Conservation (phyloP, 1,140 invertebrate genomes). For the Saxidomus purpurata region DNA sequence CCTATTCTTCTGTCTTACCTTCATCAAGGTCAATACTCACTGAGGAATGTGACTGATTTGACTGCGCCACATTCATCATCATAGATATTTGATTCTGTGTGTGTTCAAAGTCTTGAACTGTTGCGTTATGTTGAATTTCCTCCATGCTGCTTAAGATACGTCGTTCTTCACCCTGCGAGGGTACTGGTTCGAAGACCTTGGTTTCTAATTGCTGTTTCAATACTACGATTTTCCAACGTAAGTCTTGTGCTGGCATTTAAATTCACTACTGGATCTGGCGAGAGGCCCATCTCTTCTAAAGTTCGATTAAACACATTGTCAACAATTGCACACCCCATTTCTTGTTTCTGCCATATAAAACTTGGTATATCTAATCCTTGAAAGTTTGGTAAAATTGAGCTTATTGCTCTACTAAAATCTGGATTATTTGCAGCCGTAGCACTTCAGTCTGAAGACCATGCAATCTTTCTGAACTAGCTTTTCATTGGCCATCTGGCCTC, state of each 20-base stretch:
- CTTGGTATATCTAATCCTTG: constrained; percentile 5
- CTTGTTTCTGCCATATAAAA: constrained; percentile 89
- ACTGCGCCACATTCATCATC: background rate
- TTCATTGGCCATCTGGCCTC: background rate
- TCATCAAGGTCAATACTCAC: background rate
- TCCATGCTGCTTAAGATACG: background rate
- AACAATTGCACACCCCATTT: constrained; percentile 90
- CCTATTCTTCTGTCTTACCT: background rate
- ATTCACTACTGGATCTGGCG: constrained; percentile 87
- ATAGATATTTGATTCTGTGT: background rate
- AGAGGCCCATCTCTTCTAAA: constrained; percentile 89
- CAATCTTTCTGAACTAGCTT: background rate
- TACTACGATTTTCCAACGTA: constrained; percentile 90
- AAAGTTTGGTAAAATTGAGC: constrained; percentile 3
- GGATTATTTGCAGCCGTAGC: background rate
- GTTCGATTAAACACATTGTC: constrained; percentile 92
- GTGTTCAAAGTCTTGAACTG: background rate
- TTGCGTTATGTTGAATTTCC: background rate
- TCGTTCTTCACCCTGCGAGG: background rate
- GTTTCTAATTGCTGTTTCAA: constrained; percentile 89
- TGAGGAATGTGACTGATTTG: background rate
- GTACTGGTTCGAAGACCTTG: constrained; percentile 86
- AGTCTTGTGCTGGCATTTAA: constrained; percentile 88
- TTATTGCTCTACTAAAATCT: background rate
- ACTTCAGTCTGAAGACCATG: background rate